phyloP scores from a whole-genome alignment of 2,797 vertebrate genomes.

The Siniperca undulata region DNA sequence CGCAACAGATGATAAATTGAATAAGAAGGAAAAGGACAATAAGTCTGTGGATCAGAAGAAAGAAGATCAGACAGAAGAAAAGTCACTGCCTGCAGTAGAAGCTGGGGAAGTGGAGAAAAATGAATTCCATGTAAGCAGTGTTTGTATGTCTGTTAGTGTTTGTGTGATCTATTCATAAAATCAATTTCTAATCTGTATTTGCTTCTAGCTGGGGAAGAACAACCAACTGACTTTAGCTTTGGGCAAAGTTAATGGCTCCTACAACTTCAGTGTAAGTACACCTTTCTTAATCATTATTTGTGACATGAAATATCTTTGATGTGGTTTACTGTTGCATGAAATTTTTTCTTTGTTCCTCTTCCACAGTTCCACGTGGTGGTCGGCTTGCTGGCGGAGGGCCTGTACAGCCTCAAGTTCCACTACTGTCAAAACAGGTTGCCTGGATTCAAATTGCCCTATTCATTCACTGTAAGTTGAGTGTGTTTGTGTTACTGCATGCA shows the following conservation, averaged over 20 bases:
- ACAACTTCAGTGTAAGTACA: constrained; percentile 87
- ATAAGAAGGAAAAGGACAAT: accelerated
- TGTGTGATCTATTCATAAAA: background rate
- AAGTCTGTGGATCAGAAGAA: accelerated
- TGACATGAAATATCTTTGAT: background rate
- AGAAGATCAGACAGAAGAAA: background rate
- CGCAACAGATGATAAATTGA: accelerated
- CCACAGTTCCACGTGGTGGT: constrained; percentile 84
- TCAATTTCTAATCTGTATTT: constrained; percentile 16
- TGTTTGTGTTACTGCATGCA: background rate
- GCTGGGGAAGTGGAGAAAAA: background rate
- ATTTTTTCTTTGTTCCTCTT: background rate
- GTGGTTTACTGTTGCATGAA: background rate
- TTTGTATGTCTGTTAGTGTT: background rate
- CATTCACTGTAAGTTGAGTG: constrained; percentile 81
- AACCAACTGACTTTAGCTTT: constrained; percentile 69
- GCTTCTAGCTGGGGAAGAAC: constrained; percentile 62
- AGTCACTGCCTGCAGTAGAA: background rate
- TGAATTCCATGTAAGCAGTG: constrained; percentile 28
- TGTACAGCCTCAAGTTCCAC: constrained; percentile 90
- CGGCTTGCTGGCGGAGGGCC: constrained; percentile 78
- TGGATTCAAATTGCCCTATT: constrained; percentile 62
- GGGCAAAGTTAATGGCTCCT: constrained; percentile 66
- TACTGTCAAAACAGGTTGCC: constrained; percentile 78
- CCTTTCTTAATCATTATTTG: background rate